phyloP scores from a whole-genome alignment of 2,113 vertebrate species.

The Bombycilla garrulus region DNA sequence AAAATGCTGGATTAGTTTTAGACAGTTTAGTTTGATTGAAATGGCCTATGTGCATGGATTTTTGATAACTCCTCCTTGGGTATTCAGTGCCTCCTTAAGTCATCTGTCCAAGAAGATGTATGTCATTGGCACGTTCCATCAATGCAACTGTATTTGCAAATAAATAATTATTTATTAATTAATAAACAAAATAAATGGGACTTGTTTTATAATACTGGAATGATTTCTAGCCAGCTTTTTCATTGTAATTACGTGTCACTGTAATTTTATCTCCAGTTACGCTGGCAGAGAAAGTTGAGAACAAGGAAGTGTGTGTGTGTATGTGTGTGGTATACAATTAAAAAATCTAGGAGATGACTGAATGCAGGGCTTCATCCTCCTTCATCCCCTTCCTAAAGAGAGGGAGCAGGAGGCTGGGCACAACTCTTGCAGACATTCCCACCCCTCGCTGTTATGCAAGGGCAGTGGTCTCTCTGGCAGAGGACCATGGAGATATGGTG shows the following conservation, averaged over 20 bases:
- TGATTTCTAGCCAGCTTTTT: not conserved
- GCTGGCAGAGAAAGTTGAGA: not conserved
- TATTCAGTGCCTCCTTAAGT: not conserved
- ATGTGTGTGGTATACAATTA: not conserved
- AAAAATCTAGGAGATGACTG: not conserved
- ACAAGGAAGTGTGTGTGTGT: not conserved
- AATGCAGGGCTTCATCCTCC: not conserved
- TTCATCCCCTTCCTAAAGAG: not conserved
- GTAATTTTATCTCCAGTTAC: not conserved
- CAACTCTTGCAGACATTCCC: fast-evolving
- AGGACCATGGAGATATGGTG: not conserved
- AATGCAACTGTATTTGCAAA: not conserved
- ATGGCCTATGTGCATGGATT: not conserved
- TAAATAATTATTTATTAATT: conserved; percentile 35
- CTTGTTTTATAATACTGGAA: conserved; percentile 26
- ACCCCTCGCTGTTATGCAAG: not conserved
- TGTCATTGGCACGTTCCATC: not conserved
- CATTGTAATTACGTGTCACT: not conserved
- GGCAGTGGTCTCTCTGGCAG: fast-evolving
- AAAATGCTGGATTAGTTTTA: not conserved
- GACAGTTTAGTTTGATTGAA: not conserved
- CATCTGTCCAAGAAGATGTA: not conserved
- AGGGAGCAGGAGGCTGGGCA: not conserved
- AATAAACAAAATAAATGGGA: conserved; percentile 38
- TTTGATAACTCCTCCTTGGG: not conserved